A percentile compares a stretch with the other conserved stretches of the same genome.
phyloP scores from a whole-genome alignment of 1,140 invertebrate genomes.

The Bombus fervidus region DNA sequence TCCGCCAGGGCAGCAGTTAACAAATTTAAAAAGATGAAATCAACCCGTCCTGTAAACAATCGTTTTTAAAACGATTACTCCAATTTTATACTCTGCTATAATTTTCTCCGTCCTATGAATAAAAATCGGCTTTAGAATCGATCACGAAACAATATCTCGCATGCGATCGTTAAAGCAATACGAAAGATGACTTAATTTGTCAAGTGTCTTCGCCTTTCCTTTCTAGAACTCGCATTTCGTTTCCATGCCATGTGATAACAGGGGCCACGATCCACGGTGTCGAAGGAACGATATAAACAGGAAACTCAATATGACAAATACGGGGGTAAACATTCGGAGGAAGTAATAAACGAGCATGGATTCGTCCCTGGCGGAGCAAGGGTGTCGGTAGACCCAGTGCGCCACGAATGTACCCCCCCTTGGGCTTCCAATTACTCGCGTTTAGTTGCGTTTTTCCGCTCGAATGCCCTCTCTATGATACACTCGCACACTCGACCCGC shows the following conservation, averaged over 20 bases:
- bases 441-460: slow-evolving; percentile 83
- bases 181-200: too few relatives aligned
- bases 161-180: too few relatives aligned
- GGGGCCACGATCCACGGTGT: neutral
- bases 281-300: neutral
- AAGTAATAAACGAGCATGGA: slow-evolving; percentile 50
- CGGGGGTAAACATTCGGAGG: slow-evolving; percentile 10
- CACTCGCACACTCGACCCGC: slow-evolving; percentile 77
- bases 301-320: slow-evolving; percentile 5
- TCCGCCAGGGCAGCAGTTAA: slow-evolving; percentile 58
- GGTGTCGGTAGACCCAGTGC: slow-evolving; percentile 59
- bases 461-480: slow-evolving; percentile 81
- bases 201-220: too few relatives aligned
- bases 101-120: neutral
- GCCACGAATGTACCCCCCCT: slow-evolving; percentile 58
- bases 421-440: slow-evolving; percentile 81
- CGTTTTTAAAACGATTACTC: neutral
- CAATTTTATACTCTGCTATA: too few relatives aligned
- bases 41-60: neutral
- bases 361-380: slow-evolving; percentile 60
- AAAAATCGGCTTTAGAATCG: neutral
- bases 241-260: neutral
- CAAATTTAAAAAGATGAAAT: slow-evolving; percentile 30
- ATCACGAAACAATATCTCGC: neutral
- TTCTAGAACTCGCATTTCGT: too few relatives aligned